Percentiles rank a stretch among this genome's conserved stretches.
Conservation (phyloP, 1,140 invertebrate genomes). For the Papilio glaucus region DNA sequence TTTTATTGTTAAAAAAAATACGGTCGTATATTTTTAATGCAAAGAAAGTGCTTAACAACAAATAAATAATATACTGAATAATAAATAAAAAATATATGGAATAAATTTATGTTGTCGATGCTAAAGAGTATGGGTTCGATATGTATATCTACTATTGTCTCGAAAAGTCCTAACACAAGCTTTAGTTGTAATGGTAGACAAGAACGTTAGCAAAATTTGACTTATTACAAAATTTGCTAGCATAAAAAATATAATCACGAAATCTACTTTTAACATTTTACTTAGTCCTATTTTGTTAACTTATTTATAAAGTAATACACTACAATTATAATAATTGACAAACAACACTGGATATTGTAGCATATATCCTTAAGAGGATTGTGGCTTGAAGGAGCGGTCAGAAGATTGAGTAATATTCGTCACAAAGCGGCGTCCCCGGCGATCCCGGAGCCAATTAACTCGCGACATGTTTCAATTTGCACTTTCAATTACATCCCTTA, state of each 20-base stretch:
- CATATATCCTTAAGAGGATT: constrained; percentile 21
- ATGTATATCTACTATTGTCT: no score
- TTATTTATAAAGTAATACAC: no score
- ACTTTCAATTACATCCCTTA: constrained; percentile 57
- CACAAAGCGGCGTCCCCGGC: constrained; percentile 39
- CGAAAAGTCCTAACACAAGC: no score
- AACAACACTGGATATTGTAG: not conserved
- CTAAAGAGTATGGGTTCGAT: no score
- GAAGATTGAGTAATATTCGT: constrained; percentile 36
- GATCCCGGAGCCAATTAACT: constrained; percentile 61
- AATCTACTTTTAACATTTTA: no score
- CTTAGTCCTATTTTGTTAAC: no score
- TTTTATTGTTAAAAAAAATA: not conserved
- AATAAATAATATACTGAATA: not conserved
- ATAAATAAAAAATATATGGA: not conserved
- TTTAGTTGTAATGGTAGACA: no score
- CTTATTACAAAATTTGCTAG: no score
- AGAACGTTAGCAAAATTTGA: no score
- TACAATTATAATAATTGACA: not conserved
- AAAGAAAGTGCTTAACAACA: not conserved
- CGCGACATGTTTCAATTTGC: constrained; percentile 68
- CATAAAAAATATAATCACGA: no score
- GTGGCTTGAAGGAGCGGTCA: constrained; percentile 32
- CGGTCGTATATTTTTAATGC: not conserved
- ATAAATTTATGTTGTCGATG: no score